Conservation (phyloP, 2,888 invertebrate species). For the Itoplectis maculator region DNA sequence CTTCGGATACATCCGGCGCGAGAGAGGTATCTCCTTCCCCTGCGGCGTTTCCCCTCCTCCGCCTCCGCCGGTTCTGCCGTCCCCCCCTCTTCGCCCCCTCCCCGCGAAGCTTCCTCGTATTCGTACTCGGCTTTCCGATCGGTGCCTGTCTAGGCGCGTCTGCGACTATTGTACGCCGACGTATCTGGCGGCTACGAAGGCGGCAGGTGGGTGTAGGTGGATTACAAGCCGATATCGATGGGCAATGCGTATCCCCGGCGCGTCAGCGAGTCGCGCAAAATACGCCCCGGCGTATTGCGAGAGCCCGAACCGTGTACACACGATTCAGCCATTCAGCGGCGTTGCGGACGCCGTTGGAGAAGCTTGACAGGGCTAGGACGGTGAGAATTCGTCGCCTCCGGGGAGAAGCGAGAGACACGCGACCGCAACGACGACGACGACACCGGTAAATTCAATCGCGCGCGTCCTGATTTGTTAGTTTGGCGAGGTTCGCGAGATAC, state of each 20-base stretch:
- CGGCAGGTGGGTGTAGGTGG: background rate
- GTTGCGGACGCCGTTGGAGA: background rate
- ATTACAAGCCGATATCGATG: slow-evolving; percentile 31
- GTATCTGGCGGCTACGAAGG: background rate
- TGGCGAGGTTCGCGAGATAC: background rate
- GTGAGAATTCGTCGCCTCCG: slow-evolving; percentile 21
- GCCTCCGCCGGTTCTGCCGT: slow-evolving; percentile 8
- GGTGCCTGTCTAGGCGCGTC: slow-evolving; percentile 22
- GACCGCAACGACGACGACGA: too few relatives aligned
- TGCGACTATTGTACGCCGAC: slow-evolving; percentile 44
- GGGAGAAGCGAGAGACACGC: slow-evolving; percentile 4
- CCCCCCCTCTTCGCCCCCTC: slow-evolving; percentile 9
- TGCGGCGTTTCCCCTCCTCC: slow-evolving; percentile 49
- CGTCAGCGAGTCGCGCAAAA: background rate
- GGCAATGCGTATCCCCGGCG: background rate
- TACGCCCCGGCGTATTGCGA: background rate
- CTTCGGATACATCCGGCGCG: slow-evolving; percentile 70
- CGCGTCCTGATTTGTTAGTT: background rate
- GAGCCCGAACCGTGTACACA: background rate
- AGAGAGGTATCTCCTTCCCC: background rate
- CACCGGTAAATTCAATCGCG: slow-evolving; percentile 15
- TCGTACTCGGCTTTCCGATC: slow-evolving; percentile 7
- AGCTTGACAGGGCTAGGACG: background rate
- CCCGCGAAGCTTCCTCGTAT: background rate
- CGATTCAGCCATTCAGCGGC: background rate